Conservation (phyloP, 2,113 vertebrate genomes). For the Hippocampus guttulatus region DNA sequence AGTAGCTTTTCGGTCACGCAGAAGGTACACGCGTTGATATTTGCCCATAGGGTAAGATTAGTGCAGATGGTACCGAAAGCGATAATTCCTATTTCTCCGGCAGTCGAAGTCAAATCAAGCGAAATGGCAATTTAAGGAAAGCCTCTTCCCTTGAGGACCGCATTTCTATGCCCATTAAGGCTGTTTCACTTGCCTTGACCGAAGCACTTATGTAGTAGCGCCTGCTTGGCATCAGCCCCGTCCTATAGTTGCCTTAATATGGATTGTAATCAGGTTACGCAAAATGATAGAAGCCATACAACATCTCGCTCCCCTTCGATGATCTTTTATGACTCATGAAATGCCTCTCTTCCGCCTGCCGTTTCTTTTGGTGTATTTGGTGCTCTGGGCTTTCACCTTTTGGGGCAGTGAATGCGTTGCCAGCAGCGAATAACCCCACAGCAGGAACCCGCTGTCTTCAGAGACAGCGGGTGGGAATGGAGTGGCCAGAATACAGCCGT, state of each 20-base stretch:
- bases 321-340: constrained; percentile 1
- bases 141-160: not conserved
- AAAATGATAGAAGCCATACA: not conserved
- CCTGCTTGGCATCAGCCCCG: not conserved
- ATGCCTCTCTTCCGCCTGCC: not conserved
- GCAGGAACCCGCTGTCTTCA: not conserved
- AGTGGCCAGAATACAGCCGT: not conserved
- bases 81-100: not conserved
- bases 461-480: constrained; percentile 1
- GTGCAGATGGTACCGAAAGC: not conserved
- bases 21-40: not conserved
- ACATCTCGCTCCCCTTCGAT: not conserved
- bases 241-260: constrained; percentile 1
- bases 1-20: not conserved
- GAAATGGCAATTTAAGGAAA: not conserved
- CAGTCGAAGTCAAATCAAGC: not conserved
- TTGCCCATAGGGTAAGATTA: not conserved
- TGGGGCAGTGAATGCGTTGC: not conserved
- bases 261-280: not conserved
- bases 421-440: not conserved
- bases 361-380: not conserved
- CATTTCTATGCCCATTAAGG: not conserved
- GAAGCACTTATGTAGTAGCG: not conserved
- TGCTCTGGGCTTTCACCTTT: not conserved
- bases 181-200: not conserved